A percentile compares a stretch with the other conserved stretches of the same genome.
phyloP scores from a whole-genome alignment of 2,797 vertebrate genomes.

The Platyrinchus mystaceus region DNA sequence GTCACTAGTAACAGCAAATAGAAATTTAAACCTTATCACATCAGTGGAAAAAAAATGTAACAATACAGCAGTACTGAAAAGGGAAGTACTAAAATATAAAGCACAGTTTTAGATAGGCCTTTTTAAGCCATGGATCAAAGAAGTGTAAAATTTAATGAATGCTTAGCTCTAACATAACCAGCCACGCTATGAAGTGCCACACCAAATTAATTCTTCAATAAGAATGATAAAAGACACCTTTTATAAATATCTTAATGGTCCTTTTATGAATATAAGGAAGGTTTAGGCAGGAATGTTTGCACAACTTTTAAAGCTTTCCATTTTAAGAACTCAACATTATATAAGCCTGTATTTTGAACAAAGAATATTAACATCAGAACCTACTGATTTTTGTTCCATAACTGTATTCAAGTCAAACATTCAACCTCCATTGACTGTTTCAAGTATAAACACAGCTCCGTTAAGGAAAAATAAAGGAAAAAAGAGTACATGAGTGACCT shows the following conservation, averaged over 20 bases:
- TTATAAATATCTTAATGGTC: not conserved
- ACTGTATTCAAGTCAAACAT: not conserved
- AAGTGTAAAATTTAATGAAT: not conserved
- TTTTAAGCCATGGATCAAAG: not conserved
- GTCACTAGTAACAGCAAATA: not conserved
- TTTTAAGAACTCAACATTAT: not conserved
- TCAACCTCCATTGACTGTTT: not conserved
- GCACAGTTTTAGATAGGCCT: not conserved
- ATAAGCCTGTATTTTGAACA: not conserved
- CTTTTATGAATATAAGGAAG: not conserved
- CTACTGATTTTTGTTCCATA: not conserved
- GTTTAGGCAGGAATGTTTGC: not conserved
- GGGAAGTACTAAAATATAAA: not conserved
- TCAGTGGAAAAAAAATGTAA: not conserved
- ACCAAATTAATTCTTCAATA: not conserved
- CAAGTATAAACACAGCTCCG: not conserved
- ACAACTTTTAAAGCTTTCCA: not conserved
- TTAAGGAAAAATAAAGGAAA: not conserved
- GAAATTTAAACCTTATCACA: not conserved
- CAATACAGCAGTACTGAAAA: not conserved
- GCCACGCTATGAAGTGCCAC: not conserved
- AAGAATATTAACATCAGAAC: not conserved
- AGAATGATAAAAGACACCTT: not conserved
- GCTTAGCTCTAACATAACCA: not conserved
- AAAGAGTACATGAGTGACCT: not conserved